A percentile compares a stretch with the other conserved stretches of the same genome.
phyloP scores from a whole-genome alignment of 2,888 invertebrate species.

The Zygaena filipendulae region DNA sequence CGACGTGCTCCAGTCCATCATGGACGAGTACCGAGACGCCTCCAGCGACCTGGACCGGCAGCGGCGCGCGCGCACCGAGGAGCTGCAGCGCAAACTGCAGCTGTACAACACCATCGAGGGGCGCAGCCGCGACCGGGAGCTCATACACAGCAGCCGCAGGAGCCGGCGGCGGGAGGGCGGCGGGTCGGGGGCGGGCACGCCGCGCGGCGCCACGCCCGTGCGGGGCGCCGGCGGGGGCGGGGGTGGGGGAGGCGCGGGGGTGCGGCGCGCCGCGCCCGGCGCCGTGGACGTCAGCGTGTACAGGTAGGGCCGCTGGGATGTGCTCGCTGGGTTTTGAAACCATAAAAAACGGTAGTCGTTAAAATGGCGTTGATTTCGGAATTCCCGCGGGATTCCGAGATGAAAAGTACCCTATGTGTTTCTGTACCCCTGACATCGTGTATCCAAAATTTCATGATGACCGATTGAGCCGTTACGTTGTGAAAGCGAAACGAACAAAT shows the following conservation, averaged over 20 bases:
- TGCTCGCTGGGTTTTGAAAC: neutral
- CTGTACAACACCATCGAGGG: conserved; percentile 78
- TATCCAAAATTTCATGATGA: too few relatives aligned
- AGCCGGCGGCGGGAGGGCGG: conserved; percentile 36
- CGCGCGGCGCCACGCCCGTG: conserved; percentile 27
- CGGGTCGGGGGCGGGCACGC: conserved; percentile 23
- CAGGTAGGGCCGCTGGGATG: conserved; percentile 31
- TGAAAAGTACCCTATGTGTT: too few relatives aligned
- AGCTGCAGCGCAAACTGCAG: conserved; percentile 65
- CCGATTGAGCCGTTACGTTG: too few relatives aligned
- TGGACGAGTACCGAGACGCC: conserved; percentile 49
- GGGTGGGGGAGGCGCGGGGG: too few relatives aligned
- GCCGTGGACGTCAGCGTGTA: conserved; percentile 42
- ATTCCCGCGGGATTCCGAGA: too few relatives aligned
- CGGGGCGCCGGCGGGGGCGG: conserved; percentile 23
- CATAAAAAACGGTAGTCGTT: neutral
- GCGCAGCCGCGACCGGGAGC: conserved; percentile 77
- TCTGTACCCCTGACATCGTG: too few relatives aligned
- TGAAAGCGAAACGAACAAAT: too few relatives aligned
- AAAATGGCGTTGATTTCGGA: too few relatives aligned
- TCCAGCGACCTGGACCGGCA: conserved; percentile 40
- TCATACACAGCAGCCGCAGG: conserved; percentile 68
- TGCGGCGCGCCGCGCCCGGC: too few relatives aligned
- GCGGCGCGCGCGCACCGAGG: conserved; percentile 32
- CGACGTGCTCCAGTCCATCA: conserved; percentile 54